phyloP scores from a whole-genome alignment of 1,140 invertebrate species.

The Capitella teleta region DNA sequence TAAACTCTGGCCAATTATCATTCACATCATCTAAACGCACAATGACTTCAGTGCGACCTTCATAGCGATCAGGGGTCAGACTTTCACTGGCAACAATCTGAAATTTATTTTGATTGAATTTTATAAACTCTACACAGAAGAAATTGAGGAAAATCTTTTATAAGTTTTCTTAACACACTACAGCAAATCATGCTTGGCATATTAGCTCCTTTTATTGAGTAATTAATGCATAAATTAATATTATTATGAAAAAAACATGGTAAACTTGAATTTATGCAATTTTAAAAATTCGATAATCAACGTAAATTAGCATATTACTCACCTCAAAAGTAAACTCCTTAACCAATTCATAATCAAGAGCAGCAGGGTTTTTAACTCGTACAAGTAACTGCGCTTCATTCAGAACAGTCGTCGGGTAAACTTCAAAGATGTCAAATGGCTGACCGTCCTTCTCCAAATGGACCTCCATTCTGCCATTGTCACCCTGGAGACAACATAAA shows the following conservation, averaged over 20 bases:
- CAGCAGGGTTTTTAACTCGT: constrained; percentile 68
- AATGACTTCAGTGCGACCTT: constrained; percentile 69
- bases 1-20: constrained; percentile 86
- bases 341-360: constrained; percentile 74
- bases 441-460: constrained; percentile 61
- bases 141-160: too few species aligned
- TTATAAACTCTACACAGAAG: too few species aligned
- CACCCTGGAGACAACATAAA: constrained; percentile 50
- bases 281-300: neutral
- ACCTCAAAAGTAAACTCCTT: constrained; percentile 34
- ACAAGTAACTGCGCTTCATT: constrained; percentile 87
- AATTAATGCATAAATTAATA: too few species aligned
- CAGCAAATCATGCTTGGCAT: too few species aligned
- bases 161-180: too few species aligned
- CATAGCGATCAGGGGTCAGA: constrained; percentile 59
- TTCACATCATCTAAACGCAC: constrained; percentile 81
- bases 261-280: neutral
- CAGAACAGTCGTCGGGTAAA: constrained; percentile 73
- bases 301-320: neutral
- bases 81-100: constrained; percentile 74
- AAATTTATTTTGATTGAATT: too few species aligned
- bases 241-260: constrained; percentile 59
- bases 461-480: constrained; percentile 81
- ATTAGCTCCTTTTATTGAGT: too few species aligned
- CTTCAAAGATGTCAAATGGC: constrained; percentile 71